Conservation (phyloP, 2,888 invertebrate species). For the Drosophila picticornis region DNA sequence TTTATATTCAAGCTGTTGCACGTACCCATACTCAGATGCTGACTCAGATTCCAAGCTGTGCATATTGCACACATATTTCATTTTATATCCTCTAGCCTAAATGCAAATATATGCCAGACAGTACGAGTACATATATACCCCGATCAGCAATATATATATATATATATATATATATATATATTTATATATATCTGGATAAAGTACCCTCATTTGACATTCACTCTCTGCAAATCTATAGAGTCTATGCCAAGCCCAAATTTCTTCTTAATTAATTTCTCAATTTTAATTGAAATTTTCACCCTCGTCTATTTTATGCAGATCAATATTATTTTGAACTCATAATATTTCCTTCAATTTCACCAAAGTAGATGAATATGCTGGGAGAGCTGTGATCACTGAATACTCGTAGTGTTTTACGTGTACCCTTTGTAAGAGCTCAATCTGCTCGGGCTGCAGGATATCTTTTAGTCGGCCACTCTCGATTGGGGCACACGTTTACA, state of each 20-base stretch:
- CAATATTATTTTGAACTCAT: not conserved
- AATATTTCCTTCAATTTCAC: not conserved
- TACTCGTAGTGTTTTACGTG: not conserved
- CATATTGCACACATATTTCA: constrained; percentile 54
- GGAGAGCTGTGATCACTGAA: not conserved
- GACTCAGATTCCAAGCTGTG: not conserved
- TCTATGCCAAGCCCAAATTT: not conserved
- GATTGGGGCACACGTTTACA: not conserved
- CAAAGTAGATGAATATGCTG: not conserved
- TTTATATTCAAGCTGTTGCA: constrained; percentile 14
- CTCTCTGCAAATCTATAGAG: not conserved
- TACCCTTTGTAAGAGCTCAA: not conserved
- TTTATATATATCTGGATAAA: not conserved
- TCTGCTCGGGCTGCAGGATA: not conserved
- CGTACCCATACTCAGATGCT: constrained; percentile 2
- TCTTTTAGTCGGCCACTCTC: not conserved
- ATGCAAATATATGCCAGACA: not conserved
- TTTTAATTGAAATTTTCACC: not conserved
- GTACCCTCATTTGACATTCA: not conserved
- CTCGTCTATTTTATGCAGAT: not conserved
- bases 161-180: not conserved
- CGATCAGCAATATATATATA: not conserved
- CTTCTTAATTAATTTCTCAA: not conserved
- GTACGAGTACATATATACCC: not conserved
- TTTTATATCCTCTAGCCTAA: not conserved